Conservation (phyloP, 92 coral and sea anemone species). For the Zoanthus solanderi region DNA sequence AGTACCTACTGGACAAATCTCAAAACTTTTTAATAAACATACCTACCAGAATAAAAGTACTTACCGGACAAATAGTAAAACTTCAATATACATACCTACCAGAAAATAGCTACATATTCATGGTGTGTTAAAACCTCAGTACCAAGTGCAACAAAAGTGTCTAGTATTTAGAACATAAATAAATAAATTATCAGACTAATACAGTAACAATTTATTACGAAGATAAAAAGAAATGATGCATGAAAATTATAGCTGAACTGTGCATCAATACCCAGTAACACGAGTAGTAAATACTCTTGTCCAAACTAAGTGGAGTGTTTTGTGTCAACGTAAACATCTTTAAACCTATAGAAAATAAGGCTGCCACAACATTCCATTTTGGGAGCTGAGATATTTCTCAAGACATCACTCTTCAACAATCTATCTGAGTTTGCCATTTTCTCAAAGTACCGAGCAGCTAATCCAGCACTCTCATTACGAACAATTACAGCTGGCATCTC, state of each 20-base stretch:
- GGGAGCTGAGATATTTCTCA: not conserved
- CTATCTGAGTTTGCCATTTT: not conserved
- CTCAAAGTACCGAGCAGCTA: not conserved
- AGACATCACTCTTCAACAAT: not conserved
- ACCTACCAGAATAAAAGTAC: conserved; percentile 2
- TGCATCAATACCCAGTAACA: not conserved
- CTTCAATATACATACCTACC: conserved; percentile 11
- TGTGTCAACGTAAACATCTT: not conserved
- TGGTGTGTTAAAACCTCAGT: conserved; percentile 4
- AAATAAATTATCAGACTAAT: conserved; percentile 5
- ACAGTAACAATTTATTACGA: conserved; percentile 7
- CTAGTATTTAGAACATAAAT: not conserved
- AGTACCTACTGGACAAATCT: not conserved
- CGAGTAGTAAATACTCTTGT: not conserved
- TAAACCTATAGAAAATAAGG: not conserved
- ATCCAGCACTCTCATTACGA: not conserved
- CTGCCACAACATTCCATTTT: not conserved
- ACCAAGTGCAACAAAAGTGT: conserved; percentile 2
- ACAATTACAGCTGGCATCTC: not conserved
- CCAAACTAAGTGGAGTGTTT: not conserved
- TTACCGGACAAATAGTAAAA: not conserved
- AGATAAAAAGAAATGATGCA: conserved; percentile 5
- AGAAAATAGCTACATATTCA: not conserved
- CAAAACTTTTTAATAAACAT: not conserved
- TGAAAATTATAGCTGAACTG: not conserved